Evolutionary conservation across 2,113 vertebrate genomes (phyloP), one percentile per base, ranked within the genome.

Genomic region (Tautogolabrus adspersus): DNA sequence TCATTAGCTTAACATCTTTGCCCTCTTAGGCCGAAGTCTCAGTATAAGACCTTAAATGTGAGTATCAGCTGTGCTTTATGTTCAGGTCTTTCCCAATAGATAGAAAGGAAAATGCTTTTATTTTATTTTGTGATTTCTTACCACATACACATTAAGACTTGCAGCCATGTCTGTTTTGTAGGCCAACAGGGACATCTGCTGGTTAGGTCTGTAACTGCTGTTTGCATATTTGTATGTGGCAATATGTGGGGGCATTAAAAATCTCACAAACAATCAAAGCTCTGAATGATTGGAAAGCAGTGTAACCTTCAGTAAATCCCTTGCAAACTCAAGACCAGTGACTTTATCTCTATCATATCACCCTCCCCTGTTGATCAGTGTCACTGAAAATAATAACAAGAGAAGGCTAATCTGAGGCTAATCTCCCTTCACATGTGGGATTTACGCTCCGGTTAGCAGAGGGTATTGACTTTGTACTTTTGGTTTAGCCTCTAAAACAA

Each of bases 111-210:
- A 5, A 16, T 5, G 13, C 26, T 2, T 26, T 6, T 18, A 47
- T 47, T 47, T 47, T 47, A 47, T 3, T 49, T 18, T 18, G 18
- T 69, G 23, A 10, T n/a, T 51, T 19, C 19, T 76, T 46, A 13
- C 55, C 34, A 38, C n/a, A 26, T 37, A 2, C 26, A 10, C 13
- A 2, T 13, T n/a, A 37, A 49, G 2, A 16, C 3, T 9, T 19
- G 5, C 19, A 16, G 12, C 11, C 3, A 16, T 34, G 13, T 47
- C 6, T 58, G 15, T 78, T 84, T 65, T 68, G 26, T 70, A 55
- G 46, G 38, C 37, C 58, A 85, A 86, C 40, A 72, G 57, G 11
- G 88, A 79, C 91, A 84, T 85, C 92, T 89, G 72, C 81, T 90
- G 87, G 81, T 64, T 26, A 65, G 3, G 0, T 57, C 11, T 68